These are phyloP conservation scores for Pherbina coryleti DNA, from an alignment of 2,888 invertebrate species.

Conservation along the genomic window DNA sequence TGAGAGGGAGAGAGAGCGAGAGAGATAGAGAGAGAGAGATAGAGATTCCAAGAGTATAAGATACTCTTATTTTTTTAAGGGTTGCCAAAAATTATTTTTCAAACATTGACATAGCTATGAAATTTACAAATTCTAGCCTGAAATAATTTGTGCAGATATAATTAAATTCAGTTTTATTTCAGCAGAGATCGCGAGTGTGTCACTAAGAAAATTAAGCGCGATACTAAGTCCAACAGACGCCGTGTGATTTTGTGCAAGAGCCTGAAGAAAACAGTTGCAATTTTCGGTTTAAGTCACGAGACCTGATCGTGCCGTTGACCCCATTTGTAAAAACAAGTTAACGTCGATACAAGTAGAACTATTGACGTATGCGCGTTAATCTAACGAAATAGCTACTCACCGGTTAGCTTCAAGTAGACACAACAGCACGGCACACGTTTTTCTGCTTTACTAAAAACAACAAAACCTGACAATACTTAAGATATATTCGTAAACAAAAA, in stretches of 20 bases:
- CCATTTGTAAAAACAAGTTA: no score
- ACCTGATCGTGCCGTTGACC: no score
- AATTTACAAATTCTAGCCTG: neutral
- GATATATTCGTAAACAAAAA: neutral
- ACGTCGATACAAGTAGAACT: no score
- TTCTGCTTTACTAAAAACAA: neutral
- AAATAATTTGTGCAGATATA: neutral
- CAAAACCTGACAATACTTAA: neutral
- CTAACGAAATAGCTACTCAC: no score
- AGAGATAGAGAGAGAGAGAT: neutral
- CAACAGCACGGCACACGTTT: no score
- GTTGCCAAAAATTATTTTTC: neutral
- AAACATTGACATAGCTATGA: neutral
- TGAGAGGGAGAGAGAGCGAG: neutral
- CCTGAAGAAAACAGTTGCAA: no score
- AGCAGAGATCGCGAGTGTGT: slow-evolving; percentile 8
- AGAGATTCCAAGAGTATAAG: neutral
- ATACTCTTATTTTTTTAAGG: neutral
- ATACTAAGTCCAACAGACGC: no score
- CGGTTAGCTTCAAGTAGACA: no score
- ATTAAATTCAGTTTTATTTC: slow-evolving; percentile 2
- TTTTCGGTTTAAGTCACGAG: no score
- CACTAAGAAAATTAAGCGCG: neutral
- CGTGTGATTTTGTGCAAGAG: no score
- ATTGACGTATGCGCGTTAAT: no score